phyloP scores from a whole-genome alignment of 2,113 vertebrate species.

The Neogale vison region DNA sequence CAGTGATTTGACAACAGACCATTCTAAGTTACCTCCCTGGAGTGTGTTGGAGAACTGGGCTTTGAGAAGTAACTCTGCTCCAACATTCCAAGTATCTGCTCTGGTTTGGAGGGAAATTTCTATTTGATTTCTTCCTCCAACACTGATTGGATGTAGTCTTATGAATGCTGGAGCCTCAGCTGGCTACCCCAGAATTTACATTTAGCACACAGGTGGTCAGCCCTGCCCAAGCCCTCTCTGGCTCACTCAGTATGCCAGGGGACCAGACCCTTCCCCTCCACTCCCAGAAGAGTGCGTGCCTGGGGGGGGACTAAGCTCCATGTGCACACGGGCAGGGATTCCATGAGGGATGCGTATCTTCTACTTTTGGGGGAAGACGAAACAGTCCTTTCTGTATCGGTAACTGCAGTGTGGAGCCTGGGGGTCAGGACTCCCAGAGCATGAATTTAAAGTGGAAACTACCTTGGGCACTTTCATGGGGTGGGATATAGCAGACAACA shows the following conservation, averaged over 20 bases:
- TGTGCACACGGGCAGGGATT: not conserved
- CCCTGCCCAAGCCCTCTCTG: not conserved
- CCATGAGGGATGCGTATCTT: not conserved
- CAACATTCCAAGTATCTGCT: not conserved
- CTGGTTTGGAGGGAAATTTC: not conserved
- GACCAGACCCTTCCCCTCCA: not conserved
- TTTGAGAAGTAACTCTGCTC: not conserved
- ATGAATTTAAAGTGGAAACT: not conserved
- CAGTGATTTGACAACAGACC: not conserved
- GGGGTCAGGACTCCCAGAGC: not conserved
- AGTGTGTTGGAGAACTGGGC: not conserved
- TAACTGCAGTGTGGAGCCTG: not conserved
- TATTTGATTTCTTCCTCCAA: not conserved
- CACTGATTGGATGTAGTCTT: not conserved
- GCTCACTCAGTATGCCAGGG: not conserved
- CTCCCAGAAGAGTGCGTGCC: not conserved
- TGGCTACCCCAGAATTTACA: not conserved
- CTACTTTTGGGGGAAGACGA: not conserved
- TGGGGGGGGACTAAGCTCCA: no score
- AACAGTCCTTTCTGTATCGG: not conserved
- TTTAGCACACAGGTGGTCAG: not conserved
- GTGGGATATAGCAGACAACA: not conserved
- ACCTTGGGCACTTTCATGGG: fast-evolving
- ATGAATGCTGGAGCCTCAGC: not conserved
- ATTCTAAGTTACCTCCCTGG: not conserved